These are phyloP conservation scores for Eurystomus gularis DNA, from an alignment of 2,113 vertebrate species.

Conservation along the genomic window DNA sequence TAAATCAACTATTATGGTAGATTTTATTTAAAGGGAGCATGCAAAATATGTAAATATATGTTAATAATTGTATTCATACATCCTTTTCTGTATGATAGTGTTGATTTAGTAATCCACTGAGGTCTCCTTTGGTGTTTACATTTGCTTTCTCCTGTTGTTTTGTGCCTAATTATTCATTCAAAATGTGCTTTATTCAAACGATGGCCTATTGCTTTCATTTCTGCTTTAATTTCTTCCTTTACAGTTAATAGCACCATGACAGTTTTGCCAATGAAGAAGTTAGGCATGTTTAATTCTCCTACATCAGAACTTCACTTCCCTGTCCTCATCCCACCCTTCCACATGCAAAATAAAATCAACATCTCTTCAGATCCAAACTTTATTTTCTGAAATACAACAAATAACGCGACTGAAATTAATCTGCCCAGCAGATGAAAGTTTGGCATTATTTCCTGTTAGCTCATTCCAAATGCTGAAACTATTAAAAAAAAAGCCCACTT, in stretches of 20 bases:
- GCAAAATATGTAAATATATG: background rate
- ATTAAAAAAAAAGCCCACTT: background rate
- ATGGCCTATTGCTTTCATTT: constrained; percentile 33
- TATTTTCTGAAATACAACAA: background rate
- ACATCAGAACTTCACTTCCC: background rate
- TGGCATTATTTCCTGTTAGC: background rate
- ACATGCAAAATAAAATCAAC: background rate
- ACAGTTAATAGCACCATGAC: background rate
- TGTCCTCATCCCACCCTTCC: background rate
- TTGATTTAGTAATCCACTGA: background rate
- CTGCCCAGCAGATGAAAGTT: background rate
- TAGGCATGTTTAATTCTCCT: background rate
- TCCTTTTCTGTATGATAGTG: background rate
- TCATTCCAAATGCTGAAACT: background rate
- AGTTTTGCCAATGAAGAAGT: background rate
- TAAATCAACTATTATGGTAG: background rate
- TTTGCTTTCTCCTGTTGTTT: constrained; percentile 28
- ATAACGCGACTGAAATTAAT: background rate
- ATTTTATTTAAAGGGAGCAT: background rate
- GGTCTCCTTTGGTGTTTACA: background rate
- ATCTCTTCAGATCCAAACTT: background rate
- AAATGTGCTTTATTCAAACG: background rate
- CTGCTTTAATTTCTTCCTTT: background rate
- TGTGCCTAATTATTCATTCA: constrained; percentile 14
- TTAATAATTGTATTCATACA: background rate